Conservation (phyloP, 2,113 vertebrate genomes). For the Corythaeola cristata region DNA sequence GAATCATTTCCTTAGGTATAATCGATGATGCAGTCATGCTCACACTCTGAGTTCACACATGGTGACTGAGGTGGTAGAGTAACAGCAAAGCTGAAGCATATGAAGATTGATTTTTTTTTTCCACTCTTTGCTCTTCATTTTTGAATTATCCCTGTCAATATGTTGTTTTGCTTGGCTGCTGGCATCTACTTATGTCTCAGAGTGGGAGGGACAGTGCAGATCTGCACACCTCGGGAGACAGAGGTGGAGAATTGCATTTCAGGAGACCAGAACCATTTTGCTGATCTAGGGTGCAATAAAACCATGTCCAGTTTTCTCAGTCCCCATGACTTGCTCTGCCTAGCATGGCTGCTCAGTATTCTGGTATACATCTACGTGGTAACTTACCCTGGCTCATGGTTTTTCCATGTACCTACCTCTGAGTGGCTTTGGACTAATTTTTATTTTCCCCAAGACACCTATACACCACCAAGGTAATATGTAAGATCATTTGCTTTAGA, state of each 20-base stretch:
- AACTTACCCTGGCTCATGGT: not conserved
- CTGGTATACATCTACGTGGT: not conserved
- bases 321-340: not conserved
- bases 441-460: not conserved
- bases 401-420: not conserved
- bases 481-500: not conserved
- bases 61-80: not conserved
- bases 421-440: not conserved
- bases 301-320: not conserved
- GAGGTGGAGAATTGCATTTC: not conserved
- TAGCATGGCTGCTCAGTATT: not conserved
- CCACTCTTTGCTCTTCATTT: not conserved
- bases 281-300: not conserved
- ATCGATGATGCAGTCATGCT: not conserved
- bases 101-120: not conserved
- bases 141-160: not conserved
- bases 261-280: not conserved
- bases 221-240: not conserved
- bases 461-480: not conserved
- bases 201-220: not conserved
- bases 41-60: not conserved
- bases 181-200: not conserved
- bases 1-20: not conserved
- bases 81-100: not conserved
- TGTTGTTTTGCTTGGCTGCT: not conserved